Conservation (phyloP, 2,888 invertebrate species). For the Eupithecia subumbrata region DNA sequence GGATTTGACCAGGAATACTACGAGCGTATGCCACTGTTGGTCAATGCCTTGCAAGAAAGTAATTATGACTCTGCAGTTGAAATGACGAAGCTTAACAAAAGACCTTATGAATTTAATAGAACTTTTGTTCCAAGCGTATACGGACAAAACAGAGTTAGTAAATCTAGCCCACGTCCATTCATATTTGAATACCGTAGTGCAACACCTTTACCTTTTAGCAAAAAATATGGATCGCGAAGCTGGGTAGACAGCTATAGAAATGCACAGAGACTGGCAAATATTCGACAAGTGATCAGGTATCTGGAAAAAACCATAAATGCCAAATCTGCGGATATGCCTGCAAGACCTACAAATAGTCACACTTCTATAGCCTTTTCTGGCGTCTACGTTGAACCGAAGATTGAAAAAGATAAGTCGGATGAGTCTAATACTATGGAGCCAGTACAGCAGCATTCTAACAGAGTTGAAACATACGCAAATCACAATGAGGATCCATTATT, state of each 20-base stretch:
- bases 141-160: constrained; percentile 57
- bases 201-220: constrained; percentile 72
- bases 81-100: constrained; percentile 46
- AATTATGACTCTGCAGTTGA: constrained; percentile 67
- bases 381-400: constrained; percentile 66
- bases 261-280: constrained; percentile 74
- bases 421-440: constrained; percentile 36
- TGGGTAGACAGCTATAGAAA: constrained; percentile 78
- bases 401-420: constrained; percentile 48
- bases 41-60: constrained; percentile 78
- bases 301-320: constrained; percentile 76
- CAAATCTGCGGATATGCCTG: constrained; percentile 71
- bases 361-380: constrained; percentile 69
- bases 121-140: constrained; percentile 41
- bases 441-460: constrained; percentile 53
- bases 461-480: constrained; percentile 57
- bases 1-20: constrained; percentile 79
- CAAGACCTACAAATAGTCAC: constrained; percentile 59
- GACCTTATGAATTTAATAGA: constrained; percentile 32
- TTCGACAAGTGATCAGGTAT: constrained; percentile 75
- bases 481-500: constrained; percentile 86
- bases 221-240: constrained; percentile 66
- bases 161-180: constrained; percentile 81
- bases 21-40: constrained; percentile 77
- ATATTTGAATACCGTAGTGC: constrained; percentile 72